Percentiles rank a stretch among this genome's conserved stretches.
These are phyloP conservation scores for Papilio xuthus DNA, from an alignment of 1,140 invertebrate genomes.

Conservation along the genomic window DNA sequence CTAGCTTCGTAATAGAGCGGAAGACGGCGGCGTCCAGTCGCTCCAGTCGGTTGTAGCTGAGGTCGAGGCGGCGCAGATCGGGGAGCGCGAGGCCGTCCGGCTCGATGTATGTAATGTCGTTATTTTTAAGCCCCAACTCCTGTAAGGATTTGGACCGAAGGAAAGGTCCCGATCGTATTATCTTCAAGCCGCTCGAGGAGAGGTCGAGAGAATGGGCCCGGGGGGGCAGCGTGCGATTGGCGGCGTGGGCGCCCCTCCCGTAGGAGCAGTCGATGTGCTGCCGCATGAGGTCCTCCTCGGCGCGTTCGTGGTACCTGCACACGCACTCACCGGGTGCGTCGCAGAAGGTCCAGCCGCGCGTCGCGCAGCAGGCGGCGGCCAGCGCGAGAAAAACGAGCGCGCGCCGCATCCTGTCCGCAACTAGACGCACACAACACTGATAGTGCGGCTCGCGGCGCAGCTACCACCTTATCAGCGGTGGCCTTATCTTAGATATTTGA, in stretches of 20 bases:
- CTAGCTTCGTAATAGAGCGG: constrained; percentile 70
- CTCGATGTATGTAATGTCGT: constrained; percentile 73
- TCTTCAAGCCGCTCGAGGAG: constrained; percentile 68
- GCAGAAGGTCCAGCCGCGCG: constrained; percentile 56
- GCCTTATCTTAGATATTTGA: constrained; percentile 66
- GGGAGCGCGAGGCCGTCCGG: constrained; percentile 64
- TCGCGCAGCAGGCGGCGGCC: constrained; percentile 44
- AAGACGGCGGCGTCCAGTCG: constrained; percentile 76
- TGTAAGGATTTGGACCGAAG: constrained; percentile 54
- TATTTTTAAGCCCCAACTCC: constrained; percentile 67
- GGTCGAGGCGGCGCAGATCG: constrained; percentile 78
- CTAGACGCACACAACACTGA: constrained; percentile 40
- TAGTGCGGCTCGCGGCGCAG: constrained; percentile 39
- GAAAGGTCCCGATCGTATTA: constrained; percentile 49
- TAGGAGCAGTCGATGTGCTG: constrained; percentile 68
- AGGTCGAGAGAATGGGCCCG: constrained; percentile 65
- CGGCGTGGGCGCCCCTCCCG: constrained; percentile 48
- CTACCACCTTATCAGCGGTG: constrained; percentile 48
- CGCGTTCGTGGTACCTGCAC: constrained; percentile 54
- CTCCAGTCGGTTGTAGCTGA: constrained; percentile 79
- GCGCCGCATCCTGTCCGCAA: constrained; percentile 46
- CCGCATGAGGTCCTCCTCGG: constrained; percentile 55
- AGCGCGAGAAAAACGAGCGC: constrained; percentile 47
- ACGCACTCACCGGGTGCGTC: constrained; percentile 55
- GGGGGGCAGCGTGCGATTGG: constrained; percentile 54